Evolutionary conservation across 2,888 invertebrate species (phyloP), one percentile per base, ranked within the genome.

Genomic region (Acronicta aceris): DNA sequence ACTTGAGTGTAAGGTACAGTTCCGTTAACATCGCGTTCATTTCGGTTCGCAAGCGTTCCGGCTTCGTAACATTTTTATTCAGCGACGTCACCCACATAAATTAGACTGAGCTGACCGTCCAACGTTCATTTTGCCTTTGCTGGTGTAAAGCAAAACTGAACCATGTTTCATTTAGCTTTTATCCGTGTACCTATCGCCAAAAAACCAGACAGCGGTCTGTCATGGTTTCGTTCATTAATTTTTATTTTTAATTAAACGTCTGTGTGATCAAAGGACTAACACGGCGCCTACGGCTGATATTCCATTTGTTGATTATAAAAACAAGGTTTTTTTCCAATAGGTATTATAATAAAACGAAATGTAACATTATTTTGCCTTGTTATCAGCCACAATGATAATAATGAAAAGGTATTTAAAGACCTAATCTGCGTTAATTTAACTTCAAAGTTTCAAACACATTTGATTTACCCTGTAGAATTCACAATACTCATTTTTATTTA

Each of bases 51-150:
- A 46, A 71, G 58, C 75, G 62, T 62, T 73, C 69, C 63, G 65
- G 70, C 65, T 66, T 53, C 68, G 69, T 66, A 73, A 70, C 73
- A 77, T 81, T 82, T 83, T 84, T 81, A 79, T 83, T 79, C 76
- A 59, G 57, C 59, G 59, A 63, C 71, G 59, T 74, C 71, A 72
- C 71, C 68, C 71, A 69, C 76, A 82, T 84, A 84, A 84, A 84
- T 84, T 84, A 78, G 70, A 63, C 71, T 71, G 66, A 74, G 73
- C 65, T 63, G 65, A 62, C 58, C 63, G 62, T 65, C 66, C 60
- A 59, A 52, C 49, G 60, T 59, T 66, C 67, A 67, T 72, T 74
- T 76, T 60, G 66, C 68, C 64, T 68, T 62, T 71, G 67, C 67
- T 71, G 47, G 52, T 60, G 65, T 64, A 65, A 71, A 58, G 59